These are phyloP conservation scores for Spatulosminthurus flaviceps DNA, from an alignment of 2,888 invertebrate species.

Conservation along the genomic window DNA sequence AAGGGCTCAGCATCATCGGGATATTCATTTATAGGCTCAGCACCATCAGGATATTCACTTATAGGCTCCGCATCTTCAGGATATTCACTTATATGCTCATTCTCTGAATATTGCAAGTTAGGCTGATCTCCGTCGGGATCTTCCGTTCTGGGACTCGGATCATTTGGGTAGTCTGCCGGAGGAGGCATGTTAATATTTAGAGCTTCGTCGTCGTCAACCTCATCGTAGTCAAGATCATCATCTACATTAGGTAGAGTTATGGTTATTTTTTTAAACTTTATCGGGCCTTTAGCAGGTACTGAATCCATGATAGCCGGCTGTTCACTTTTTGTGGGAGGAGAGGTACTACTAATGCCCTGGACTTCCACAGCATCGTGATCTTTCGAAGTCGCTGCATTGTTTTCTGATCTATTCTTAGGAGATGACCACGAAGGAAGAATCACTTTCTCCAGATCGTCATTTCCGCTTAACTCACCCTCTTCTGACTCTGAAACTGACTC, in stretches of 20 bases:
- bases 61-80: background rate
- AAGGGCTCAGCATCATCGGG: conserved; percentile 45
- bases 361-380: too few species aligned
- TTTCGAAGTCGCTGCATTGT: too few species aligned
- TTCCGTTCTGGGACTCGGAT: too few species aligned
- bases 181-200: background rate
- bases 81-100: background rate
- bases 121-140: too few species aligned
- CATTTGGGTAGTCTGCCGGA: background rate
- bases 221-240: conserved; percentile 36
- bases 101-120: background rate
- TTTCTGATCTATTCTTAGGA: background rate
- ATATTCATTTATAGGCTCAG: background rate
- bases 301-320: background rate
- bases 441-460: background rate
- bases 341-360: too few species aligned
- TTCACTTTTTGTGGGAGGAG: background rate
- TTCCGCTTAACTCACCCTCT: background rate
- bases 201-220: background rate
- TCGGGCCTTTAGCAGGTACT: background rate
- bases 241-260: background rate
- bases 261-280: background rate
- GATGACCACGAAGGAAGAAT: background rate
- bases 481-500: background rate
- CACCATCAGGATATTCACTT: background rate